These are phyloP conservation scores for Leucosticte australis DNA, from an alignment of 2,113 vertebrate species.

Conservation along the genomic window DNA sequence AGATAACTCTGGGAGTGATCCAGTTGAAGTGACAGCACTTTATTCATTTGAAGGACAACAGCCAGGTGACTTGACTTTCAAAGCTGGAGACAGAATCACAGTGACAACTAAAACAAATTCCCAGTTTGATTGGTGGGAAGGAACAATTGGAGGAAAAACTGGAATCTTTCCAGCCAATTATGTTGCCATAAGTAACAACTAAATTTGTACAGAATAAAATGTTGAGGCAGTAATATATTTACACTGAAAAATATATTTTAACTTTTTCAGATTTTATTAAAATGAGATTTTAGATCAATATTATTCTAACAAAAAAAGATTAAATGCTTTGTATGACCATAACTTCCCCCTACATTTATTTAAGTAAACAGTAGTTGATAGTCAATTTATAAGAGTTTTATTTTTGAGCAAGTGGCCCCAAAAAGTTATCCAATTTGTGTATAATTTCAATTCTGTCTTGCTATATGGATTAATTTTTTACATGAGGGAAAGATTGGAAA, in stretches of 20 bases:
- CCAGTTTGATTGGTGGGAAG: conserved; percentile 98
- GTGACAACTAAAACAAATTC: conserved; percentile 86
- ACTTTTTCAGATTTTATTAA: background rate
- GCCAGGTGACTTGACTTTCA: conserved; percentile 89
- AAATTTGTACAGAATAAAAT: background rate
- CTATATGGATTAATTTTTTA: background rate
- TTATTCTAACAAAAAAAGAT: background rate
- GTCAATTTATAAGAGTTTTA: background rate
- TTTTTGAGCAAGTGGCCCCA: background rate
- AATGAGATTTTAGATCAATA: background rate
- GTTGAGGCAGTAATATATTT: background rate
- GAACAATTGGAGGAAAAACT: conserved; percentile 76
- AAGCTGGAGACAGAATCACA: conserved; percentile 86
- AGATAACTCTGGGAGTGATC: conserved; percentile 48
- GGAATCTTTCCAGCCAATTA: conserved; percentile 99
- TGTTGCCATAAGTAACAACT: conserved; percentile 73
- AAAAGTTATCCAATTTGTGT: background rate
- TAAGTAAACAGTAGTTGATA: background rate
- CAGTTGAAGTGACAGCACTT: conserved; percentile 78
- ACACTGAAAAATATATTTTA: background rate
- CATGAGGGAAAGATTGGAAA: background rate
- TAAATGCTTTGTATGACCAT: background rate
- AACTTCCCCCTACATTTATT: background rate
- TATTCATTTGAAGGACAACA: conserved; percentile 87
- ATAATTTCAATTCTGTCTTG: background rate